Conservation (phyloP, 2,113 vertebrate genomes). For the Tamias sibiricus region DNA sequence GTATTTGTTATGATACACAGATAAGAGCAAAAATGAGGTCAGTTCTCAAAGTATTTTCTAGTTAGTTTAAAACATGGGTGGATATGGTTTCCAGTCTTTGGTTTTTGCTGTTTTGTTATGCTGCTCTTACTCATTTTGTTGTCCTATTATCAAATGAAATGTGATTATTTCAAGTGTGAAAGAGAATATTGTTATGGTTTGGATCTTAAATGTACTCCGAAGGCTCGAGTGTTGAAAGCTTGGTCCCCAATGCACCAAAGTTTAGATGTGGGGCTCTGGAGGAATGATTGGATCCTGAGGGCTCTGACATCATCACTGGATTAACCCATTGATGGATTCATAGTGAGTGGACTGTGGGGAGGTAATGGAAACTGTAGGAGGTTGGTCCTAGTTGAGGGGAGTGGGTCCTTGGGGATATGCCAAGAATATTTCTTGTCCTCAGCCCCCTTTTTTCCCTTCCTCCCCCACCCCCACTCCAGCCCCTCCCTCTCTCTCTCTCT, state of each 20-base stretch:
- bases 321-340: not conserved
- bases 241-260: not conserved
- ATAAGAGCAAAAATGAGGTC: not conserved
- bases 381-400: not conserved
- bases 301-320: not conserved
- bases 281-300: not conserved
- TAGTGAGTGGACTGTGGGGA: not conserved
- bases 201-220: not conserved
- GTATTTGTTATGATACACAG: not conserved
- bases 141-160: conserved; percentile 25
- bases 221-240: not conserved
- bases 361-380: not conserved
- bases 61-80: not conserved
- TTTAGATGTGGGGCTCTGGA: not conserved
- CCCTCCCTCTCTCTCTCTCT: no score
- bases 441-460: not conserved
- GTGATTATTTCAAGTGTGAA: conserved; percentile 15
- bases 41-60: not conserved
- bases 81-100: not conserved
- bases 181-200: not conserved
- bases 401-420: not conserved
- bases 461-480: no score
- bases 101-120: not conserved
- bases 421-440: not conserved
- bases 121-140: conserved; percentile 1